These are phyloP conservation scores for Digitonthophagus gazella DNA, from an alignment of 2,888 invertebrate genomes.

Conservation along the genomic window DNA sequence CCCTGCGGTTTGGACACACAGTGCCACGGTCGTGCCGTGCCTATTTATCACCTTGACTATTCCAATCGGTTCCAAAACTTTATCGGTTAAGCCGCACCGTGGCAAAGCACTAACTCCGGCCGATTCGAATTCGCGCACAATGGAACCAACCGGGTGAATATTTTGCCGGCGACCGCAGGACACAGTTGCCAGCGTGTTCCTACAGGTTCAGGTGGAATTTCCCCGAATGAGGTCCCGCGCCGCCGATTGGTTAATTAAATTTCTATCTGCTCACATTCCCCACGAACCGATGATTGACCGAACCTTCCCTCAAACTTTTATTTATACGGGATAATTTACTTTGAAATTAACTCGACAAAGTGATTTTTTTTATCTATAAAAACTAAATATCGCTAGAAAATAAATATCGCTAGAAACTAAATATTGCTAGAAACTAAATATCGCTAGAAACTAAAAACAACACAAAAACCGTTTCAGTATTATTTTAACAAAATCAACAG, in stretches of 20 bases:
- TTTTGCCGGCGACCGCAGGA: neutral
- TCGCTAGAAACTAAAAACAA: too few relatives aligned
- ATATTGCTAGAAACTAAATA: too few relatives aligned
- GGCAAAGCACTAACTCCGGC: neutral
- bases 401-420: too few relatives aligned
- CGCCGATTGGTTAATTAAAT: neutral
- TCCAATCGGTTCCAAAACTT: constrained; percentile 8
- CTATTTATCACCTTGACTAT: constrained; percentile 15
- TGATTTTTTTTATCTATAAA: too few relatives aligned
- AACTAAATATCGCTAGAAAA: too few relatives aligned
- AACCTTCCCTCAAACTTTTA: neutral
- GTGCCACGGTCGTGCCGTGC: neutral
- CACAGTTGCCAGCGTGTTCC: neutral
- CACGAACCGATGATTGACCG: neutral
- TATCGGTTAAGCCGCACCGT: constrained; percentile 10
- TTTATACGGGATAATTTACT: too few relatives aligned
- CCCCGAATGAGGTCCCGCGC: neutral
- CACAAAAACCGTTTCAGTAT: neutral
- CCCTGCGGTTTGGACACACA: constrained; percentile 6
- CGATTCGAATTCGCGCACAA: neutral
- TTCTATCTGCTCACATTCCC: neutral
- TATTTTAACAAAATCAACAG: neutral
- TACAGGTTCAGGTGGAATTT: neutral
- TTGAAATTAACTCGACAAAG: too few relatives aligned
- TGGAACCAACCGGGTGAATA: neutral